A percentile compares a stretch with the other conserved stretches of the same genome.
Evolutionary conservation across 1,140 invertebrate species (phyloP).

Genomic region (Pseudobourletiella spinata): DNA sequence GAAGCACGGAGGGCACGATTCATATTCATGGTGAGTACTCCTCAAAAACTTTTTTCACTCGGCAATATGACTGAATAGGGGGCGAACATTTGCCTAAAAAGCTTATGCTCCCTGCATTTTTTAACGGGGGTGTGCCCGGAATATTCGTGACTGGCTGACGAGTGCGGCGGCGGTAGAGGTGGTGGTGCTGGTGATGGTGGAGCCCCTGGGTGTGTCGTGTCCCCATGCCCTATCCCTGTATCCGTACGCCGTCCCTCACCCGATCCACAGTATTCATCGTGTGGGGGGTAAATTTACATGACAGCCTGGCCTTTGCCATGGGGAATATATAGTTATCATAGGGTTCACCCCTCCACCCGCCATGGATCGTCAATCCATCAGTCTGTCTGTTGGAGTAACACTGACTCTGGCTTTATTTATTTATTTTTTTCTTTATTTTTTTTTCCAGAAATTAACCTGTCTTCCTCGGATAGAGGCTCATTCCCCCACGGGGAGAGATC

Average conservation of each 20-base stretch:
- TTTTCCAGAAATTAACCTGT: slow-evolving; percentile 19
- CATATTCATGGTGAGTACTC: slow-evolving; percentile 63
- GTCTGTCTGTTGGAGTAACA: not conserved
- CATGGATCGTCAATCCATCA: too few species aligned
- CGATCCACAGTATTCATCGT: too few species aligned
- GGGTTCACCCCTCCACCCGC: too few species aligned
- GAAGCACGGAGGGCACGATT: slow-evolving; percentile 73
- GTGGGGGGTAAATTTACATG: too few species aligned
- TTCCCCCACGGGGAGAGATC: not conserved
- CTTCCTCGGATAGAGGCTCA: slow-evolving; percentile 6
- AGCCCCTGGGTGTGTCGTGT: too few species aligned
- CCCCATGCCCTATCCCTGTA: too few species aligned
- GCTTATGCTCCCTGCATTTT: slow-evolving; percentile 3
- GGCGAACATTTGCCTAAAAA: not conserved
- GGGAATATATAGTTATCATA: too few species aligned
- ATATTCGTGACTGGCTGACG: not conserved
- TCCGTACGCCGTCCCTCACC: too few species aligned
- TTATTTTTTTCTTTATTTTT: not conserved
- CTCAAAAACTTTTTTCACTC: not conserved
- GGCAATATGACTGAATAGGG: not conserved
- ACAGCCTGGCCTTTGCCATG: too few species aligned
- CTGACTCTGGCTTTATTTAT: too few species aligned
- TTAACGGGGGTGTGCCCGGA: not conserved
- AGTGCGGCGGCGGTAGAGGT: too few species aligned
- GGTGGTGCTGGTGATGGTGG: too few species aligned